Conservation (phyloP, 2,888 invertebrate genomes). For the Chesias legatella region DNA sequence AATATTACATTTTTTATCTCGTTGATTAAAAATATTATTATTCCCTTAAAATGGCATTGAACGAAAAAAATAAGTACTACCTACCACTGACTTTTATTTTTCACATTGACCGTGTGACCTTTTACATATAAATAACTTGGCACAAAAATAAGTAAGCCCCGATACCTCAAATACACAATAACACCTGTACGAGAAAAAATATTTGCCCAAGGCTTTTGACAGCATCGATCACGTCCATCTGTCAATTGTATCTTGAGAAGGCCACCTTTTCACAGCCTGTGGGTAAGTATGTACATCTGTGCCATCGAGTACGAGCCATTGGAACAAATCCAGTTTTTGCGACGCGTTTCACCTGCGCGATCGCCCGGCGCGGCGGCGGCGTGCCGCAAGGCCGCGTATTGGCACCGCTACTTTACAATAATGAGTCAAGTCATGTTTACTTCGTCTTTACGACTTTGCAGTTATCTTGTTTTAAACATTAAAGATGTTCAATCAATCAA, state of each 20-base stretch:
- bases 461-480: conserved; percentile 11
- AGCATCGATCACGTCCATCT: conserved; percentile 18
- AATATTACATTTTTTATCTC: too few species aligned
- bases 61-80: too few species aligned
- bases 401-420: conserved; percentile 34
- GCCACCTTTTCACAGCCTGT: conserved; percentile 25
- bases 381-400: conserved; percentile 56
- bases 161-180: too few species aligned
- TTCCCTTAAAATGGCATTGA: too few species aligned
- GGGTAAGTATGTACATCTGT: conserved; percentile 27
- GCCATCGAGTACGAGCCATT: conserved; percentile 39
- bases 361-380: conserved; percentile 46
- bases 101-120: too few species aligned
- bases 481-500: too few species aligned
- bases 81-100: too few species aligned
- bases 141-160: too few species aligned
- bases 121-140: too few species aligned
- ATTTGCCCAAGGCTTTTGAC: conserved; percentile 19
- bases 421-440: conserved; percentile 18
- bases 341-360: conserved; percentile 44
- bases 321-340: conserved; percentile 54
- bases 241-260: conserved; percentile 19
- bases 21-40: too few species aligned
- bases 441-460: conserved; percentile 14
- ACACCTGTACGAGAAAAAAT: neutral